Evolutionary conservation across 2,113 vertebrate species (phyloP), one percentile per base, ranked within the genome.

Genomic region (Mustela lutreola): DNA sequence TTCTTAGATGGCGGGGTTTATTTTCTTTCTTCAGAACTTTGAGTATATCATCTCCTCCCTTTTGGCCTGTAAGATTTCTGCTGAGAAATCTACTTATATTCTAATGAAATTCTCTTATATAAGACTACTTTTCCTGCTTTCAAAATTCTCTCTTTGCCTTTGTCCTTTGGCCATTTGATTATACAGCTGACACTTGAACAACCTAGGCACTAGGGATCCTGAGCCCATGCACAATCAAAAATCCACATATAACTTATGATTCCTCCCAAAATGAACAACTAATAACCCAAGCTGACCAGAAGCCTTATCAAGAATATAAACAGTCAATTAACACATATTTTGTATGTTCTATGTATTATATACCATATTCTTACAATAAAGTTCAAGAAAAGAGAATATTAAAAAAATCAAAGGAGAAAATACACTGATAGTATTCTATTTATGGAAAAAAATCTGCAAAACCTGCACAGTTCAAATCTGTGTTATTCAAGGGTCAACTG

Each of bases 101-200:
- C 70, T 75, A 16, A 75, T 45, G 53, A 36, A 11, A 75, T 11
- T 42, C 86, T 50, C 36, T 42, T 22, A 18, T 58, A 88, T 24
- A 75, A 22, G 53, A 89, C 70, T 60, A 75, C 86, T 60, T 26
- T 75, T 42, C 28, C 53, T 88, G n/a, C 16, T 60, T 75, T 60
- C 86, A 89, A 89, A 75, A 89, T 89, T 71, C 21, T 75, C 36
- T 70, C 63, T 91, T 70, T 70, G 63, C 10, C 24, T 91, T 91
- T 76, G 42, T 48, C 33, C 26, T 79, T n/a, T 79, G 58, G 63
- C 6, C 45, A 50, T 79, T 26, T 92, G 28, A 45, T 60, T 45
- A 73, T 73, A 73, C 36, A 73, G 70, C 19, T 73, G 70, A 39
- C 70, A 5, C n/a, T 22, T 39, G 36, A 73, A 39, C 19, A 73